These are phyloP conservation scores for Acanthiza pusilla DNA, from an alignment of 2,797 vertebrate genomes.

Conservation along the genomic window DNA sequence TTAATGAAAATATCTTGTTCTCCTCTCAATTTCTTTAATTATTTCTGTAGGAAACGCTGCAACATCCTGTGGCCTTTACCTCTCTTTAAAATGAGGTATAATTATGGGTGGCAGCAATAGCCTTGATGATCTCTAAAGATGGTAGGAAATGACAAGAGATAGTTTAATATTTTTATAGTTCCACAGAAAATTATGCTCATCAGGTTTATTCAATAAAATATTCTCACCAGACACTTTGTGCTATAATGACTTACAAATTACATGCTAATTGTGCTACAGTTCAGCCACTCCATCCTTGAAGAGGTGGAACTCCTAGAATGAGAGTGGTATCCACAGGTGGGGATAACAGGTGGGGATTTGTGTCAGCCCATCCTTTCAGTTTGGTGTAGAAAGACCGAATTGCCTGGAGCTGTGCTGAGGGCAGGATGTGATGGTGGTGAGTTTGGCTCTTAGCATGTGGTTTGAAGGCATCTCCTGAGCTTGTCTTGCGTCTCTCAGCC, in stretches of 20 bases:
- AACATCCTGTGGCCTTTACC: neutral
- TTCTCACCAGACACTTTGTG: slow-evolving; percentile 68
- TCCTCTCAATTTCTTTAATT: neutral
- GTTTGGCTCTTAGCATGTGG: neutral
- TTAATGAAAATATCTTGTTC: neutral
- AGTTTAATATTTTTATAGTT: slow-evolving; percentile 63
- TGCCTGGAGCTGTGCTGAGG: neutral
- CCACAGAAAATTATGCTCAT: slow-evolving; percentile 70
- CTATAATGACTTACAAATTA: slow-evolving; percentile 76
- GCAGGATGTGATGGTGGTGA: neutral
- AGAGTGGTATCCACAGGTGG: neutral
- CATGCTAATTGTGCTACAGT: slow-evolving; percentile 74
- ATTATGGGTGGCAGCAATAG: neutral
- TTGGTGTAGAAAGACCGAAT: neutral
- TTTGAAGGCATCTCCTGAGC: neutral
- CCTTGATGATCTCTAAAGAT: slow-evolving; percentile 7
- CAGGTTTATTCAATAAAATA: slow-evolving; percentile 72
- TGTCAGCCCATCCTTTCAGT: neutral
- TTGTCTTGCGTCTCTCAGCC: neutral
- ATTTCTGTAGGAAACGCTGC: neutral
- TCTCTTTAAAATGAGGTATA: slow-evolving; percentile 17
- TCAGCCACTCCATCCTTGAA: slow-evolving; percentile 57
- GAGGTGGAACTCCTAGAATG: slow-evolving; percentile 35
- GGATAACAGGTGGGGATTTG: neutral
- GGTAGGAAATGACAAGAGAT: slow-evolving; percentile 44